These are phyloP conservation scores for Salticus scenicus DNA, from an alignment of 2,888 invertebrate species.

Conservation along the genomic window DNA sequence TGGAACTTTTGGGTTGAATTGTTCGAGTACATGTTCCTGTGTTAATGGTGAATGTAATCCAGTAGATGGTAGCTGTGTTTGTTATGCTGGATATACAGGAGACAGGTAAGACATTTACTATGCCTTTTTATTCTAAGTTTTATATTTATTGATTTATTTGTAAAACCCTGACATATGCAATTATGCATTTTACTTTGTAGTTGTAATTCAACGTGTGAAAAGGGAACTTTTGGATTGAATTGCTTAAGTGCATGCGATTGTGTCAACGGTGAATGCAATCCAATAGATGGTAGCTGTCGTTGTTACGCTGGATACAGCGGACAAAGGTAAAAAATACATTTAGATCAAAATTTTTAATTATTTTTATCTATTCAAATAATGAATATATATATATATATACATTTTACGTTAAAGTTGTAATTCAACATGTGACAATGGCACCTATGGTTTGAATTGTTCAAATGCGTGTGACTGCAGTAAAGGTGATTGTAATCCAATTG, in stretches of 20 bases:
- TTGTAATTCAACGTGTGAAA: neutral
- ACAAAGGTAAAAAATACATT: no score
- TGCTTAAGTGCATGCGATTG: neutral
- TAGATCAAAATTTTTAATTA: no score
- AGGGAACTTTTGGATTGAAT: neutral
- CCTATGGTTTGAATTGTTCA: neutral
- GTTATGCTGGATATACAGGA: neutral
- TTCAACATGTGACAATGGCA: neutral
- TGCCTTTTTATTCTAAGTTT: no score
- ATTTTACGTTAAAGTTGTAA: conserved; percentile 2
- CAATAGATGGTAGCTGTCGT: neutral
- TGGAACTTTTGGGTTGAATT: neutral
- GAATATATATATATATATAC: no score
- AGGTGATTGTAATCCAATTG: conserved; percentile 15
- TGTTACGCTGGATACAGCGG: neutral
- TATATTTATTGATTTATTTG: no score
- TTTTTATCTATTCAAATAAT: no score
- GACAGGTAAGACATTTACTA: conserved; percentile 18
- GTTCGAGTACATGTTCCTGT: neutral
- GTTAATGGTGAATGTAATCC: conserved; percentile 7
- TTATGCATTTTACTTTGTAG: no score
- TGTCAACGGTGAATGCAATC: conserved; percentile 5
- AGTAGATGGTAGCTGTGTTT: neutral
- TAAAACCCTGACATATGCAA: no score
- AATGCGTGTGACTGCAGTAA: neutral